A percentile compares a stretch with the other conserved stretches of the same genome.
Conservation (phyloP, 2,113 vertebrate genomes). For the Megaleporinus macrocephalus region DNA sequence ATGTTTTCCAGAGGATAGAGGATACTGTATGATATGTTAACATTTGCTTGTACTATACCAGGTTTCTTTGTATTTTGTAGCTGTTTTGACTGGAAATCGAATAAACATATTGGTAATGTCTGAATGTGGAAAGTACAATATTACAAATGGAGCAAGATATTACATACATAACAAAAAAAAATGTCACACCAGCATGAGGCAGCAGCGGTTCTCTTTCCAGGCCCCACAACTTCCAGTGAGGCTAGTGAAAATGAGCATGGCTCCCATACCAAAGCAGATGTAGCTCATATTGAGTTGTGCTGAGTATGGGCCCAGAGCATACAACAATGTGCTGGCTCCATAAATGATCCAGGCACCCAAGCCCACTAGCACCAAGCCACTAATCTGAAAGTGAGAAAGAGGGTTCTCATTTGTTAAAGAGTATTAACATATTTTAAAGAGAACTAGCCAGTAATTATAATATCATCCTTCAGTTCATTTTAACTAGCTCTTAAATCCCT, state of each 20-base stretch:
- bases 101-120: too few relatives aligned
- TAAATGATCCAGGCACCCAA: constrained; percentile 57
- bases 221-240: constrained; percentile 39
- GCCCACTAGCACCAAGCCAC: constrained; percentile 44
- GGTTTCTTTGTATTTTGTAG: too few relatives aligned
- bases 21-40: too few relatives aligned
- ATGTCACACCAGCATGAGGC: constrained; percentile 40
- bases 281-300: constrained; percentile 28
- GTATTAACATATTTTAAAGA: too few relatives aligned
- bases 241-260: background rate
- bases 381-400: constrained; percentile 47
- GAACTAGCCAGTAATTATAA: too few relatives aligned
- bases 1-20: too few relatives aligned
- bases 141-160: background rate
- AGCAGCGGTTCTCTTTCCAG: constrained; percentile 33
- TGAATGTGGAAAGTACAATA: too few relatives aligned
- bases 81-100: too few relatives aligned
- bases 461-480: background rate
- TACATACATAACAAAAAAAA: background rate
- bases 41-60: too few relatives aligned
- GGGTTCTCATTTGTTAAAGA: background rate
- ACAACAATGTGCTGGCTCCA: constrained; percentile 23
- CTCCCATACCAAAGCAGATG: constrained; percentile 46
- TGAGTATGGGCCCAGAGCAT: constrained; percentile 42
- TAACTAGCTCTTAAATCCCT: background rate